phyloP scores from a whole-genome alignment of 2,797 vertebrate genomes.

The Urophycis tenuis region DNA sequence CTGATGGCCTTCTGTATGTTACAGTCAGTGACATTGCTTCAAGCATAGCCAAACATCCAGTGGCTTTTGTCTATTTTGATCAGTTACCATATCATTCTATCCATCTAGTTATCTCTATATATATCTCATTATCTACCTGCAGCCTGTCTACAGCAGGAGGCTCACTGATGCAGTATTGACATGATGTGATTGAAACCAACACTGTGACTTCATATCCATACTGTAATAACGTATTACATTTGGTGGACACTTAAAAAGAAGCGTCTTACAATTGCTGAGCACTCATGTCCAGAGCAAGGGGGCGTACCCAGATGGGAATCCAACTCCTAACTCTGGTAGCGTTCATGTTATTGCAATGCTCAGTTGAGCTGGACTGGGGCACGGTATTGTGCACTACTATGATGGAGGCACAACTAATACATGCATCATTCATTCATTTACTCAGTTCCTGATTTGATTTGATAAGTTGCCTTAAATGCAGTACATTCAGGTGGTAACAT shows the following conservation, averaged over 20 bases:
- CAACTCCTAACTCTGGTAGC: neutral
- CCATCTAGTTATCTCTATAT: neutral
- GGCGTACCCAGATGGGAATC: neutral
- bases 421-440: neutral
- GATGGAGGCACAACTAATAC: no score
- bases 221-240: neutral
- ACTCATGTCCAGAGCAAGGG: neutral
- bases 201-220: neutral
- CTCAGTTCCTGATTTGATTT: neutral
- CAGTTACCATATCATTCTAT: neutral
- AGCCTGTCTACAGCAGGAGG: neutral
- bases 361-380: no score
- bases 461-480: neutral
- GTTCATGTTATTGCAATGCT: neutral
- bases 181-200: neutral
- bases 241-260: neutral
- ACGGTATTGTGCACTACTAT: no score
- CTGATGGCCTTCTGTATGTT: neutral
- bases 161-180: neutral
- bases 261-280: neutral
- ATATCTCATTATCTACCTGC: neutral
- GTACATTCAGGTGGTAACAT: neutral
- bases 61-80: neutral
- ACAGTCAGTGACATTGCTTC: neutral
- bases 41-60: neutral